A percentile compares a stretch with the other conserved stretches of the same genome.
Conservation (phyloP, 2,113 vertebrate genomes). For the Pycnonotus jocosus region DNA sequence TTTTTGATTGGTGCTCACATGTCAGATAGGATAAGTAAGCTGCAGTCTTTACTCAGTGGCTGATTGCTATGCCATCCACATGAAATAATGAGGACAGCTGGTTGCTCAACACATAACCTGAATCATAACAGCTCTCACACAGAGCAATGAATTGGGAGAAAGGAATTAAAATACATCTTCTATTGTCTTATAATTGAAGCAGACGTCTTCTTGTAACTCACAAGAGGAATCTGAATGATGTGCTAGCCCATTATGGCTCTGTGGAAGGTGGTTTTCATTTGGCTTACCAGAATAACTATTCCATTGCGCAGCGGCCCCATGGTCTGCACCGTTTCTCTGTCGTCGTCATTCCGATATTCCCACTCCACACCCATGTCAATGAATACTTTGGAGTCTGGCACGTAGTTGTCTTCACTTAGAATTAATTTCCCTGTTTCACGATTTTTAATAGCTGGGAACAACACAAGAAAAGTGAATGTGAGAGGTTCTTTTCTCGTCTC, state of each 20-base stretch:
- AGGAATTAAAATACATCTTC: background rate
- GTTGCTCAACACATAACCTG: background rate
- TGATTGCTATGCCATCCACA: background rate
- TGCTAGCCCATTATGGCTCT: background rate
- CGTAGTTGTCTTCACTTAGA: conserved; percentile 84
- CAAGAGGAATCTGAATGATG: background rate
- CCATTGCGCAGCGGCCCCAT: conserved; percentile 85
- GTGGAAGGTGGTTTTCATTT: background rate
- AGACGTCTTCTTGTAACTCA: conserved; percentile 5
- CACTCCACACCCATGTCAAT: conserved; percentile 94
- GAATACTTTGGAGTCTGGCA: conserved; percentile 82
- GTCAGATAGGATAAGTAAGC: background rate
- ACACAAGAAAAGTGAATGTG: background rate
- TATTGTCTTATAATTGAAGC: background rate
- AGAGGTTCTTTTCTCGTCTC: background rate
- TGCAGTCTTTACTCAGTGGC: background rate
- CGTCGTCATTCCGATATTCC: conserved; percentile 90
- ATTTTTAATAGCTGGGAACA: conserved; percentile 86
- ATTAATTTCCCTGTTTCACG: conserved; percentile 87
- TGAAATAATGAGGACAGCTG: background rate
- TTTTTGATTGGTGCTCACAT: background rate
- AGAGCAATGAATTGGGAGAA: background rate
- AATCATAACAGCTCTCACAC: background rate
- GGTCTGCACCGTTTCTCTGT: conserved; percentile 89
- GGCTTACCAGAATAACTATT: conserved; percentile 87